phyloP scores from a whole-genome alignment of 2,797 vertebrate species.

The Sternarchorhynchus goeldii region DNA sequence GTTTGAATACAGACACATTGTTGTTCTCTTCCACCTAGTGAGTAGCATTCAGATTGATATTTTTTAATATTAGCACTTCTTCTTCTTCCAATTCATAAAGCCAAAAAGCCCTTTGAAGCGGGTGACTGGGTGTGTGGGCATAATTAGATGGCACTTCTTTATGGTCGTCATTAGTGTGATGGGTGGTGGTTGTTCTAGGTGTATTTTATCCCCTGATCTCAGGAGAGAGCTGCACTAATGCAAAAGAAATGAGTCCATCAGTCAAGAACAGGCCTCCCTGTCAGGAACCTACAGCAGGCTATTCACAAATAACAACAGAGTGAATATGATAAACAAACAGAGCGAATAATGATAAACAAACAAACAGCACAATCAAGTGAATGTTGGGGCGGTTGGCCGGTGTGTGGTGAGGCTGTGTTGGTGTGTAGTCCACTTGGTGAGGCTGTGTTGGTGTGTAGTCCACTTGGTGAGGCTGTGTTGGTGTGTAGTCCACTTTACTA shows the following conservation, averaged over 20 bases:
- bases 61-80: slow-evolving; percentile 20
- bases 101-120: slow-evolving; percentile 30
- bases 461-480: no score
- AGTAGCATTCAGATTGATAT: slow-evolving; percentile 34
- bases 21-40: no score
- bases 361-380: slow-evolving; percentile 47
- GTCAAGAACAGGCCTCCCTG: slow-evolving; percentile 63
- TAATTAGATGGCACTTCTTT: slow-evolving; percentile 53
- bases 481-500: no score
- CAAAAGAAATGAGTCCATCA: slow-evolving; percentile 80
- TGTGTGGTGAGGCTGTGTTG: background rate
- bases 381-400: slow-evolving; percentile 3
- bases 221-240: slow-evolving; percentile 64
- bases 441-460: no score
- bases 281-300: slow-evolving; percentile 54
- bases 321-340: slow-evolving; percentile 63
- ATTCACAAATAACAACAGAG: slow-evolving; percentile 64
- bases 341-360: slow-evolving; percentile 65
- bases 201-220: slow-evolving; percentile 55
- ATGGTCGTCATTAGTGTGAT: slow-evolving; percentile 50
- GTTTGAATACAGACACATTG: slow-evolving; percentile 21
- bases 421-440: background rate
- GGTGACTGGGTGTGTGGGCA: slow-evolving; percentile 30
- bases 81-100: background rate
- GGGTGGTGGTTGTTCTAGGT: slow-evolving; percentile 42